phyloP scores from a whole-genome alignment of 2,888 invertebrate genomes.

The Polyploca ridens region DNA sequence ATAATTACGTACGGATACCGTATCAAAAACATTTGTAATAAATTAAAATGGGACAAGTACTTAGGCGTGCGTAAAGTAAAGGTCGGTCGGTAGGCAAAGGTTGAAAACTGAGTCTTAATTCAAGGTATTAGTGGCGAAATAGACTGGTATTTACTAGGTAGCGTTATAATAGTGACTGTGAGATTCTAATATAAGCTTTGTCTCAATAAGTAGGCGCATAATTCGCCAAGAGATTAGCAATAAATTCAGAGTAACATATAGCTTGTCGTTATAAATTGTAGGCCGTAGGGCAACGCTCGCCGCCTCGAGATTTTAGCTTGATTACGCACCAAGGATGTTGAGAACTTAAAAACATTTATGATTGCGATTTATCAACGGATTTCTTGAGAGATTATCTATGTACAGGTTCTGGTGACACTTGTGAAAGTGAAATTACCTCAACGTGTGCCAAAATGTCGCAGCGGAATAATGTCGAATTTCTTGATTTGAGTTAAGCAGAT shows the following conservation, averaged over 20 bases:
- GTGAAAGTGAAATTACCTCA: no score
- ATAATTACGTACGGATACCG: not conserved
- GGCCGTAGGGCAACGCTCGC: constrained; percentile 39
- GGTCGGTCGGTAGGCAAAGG: constrained; percentile 14
- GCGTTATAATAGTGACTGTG: constrained; percentile 14
- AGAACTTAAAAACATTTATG: constrained; percentile 22
- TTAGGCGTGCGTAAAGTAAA: not conserved
- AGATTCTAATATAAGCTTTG: constrained; percentile 31
- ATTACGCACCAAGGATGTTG: constrained; percentile 44
- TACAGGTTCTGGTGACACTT: not conserved
- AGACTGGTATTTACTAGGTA: not conserved
- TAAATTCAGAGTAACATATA: constrained; percentile 51
- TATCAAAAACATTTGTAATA: constrained; percentile 11
- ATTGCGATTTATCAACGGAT: not conserved
- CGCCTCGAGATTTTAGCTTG: constrained; percentile 39
- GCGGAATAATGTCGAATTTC: no score
- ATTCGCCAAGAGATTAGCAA: constrained; percentile 44
- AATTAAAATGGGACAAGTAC: constrained; percentile 12
- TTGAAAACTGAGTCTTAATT: not conserved
- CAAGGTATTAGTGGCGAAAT: not conserved
- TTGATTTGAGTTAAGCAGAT: no score
- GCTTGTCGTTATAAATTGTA: constrained; percentile 40
- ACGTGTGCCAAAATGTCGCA: no score
- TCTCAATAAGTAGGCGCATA: constrained; percentile 42
- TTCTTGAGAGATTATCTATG: not conserved